These are phyloP conservation scores for Fabriciana adippe DNA, from an alignment of 2,888 invertebrate genomes.

Conservation along the genomic window DNA sequence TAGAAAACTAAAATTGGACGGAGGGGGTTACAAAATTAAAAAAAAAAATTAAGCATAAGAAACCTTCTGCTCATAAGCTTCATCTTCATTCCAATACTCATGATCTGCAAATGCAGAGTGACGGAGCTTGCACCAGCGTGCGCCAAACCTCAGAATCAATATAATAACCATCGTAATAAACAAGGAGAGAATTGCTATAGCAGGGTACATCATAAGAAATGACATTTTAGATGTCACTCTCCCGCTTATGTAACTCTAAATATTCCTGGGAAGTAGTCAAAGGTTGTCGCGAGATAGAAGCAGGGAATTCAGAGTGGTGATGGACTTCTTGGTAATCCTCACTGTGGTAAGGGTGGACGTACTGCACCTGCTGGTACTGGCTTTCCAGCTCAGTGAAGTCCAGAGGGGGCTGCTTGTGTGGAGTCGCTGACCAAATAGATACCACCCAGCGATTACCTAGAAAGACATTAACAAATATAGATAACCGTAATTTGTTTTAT, in stretches of 20 bases:
- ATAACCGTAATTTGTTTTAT: not conserved
- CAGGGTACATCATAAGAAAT: slow-evolving; percentile 90
- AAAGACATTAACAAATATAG: not conserved
- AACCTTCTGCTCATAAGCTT: slow-evolving; percentile 85
- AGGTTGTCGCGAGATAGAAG: slow-evolving; percentile 67
- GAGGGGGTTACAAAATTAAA: slow-evolving; percentile 18
- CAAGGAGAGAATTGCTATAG: slow-evolving; percentile 87
- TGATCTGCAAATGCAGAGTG: slow-evolving; percentile 86
- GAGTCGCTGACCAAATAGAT: slow-evolving; percentile 92
- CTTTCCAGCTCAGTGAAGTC: slow-evolving; percentile 89
- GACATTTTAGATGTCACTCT: slow-evolving; percentile 91
- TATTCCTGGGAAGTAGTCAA: slow-evolving; percentile 77
- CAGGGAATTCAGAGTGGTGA: slow-evolving; percentile 52
- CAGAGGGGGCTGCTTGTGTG: slow-evolving; percentile 90
- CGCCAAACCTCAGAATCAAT: slow-evolving; percentile 88
- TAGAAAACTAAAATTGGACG: slow-evolving; percentile 24
- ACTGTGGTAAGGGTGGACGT: slow-evolving; percentile 56
- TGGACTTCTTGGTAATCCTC: slow-evolving; percentile 57
- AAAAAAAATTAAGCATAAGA: slow-evolving; percentile 72
- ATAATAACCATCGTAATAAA: slow-evolving; percentile 89
- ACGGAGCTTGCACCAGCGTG: slow-evolving; percentile 86
- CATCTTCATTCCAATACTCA: slow-evolving; percentile 85
- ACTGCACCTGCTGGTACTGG: slow-evolving; percentile 59
- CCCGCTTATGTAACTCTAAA: slow-evolving; percentile 88
- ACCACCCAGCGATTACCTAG: slow-evolving; percentile 91